Evolutionary conservation across 2,113 vertebrate genomes (phyloP).

Genomic region (Malurus alboscapulatus): DNA sequence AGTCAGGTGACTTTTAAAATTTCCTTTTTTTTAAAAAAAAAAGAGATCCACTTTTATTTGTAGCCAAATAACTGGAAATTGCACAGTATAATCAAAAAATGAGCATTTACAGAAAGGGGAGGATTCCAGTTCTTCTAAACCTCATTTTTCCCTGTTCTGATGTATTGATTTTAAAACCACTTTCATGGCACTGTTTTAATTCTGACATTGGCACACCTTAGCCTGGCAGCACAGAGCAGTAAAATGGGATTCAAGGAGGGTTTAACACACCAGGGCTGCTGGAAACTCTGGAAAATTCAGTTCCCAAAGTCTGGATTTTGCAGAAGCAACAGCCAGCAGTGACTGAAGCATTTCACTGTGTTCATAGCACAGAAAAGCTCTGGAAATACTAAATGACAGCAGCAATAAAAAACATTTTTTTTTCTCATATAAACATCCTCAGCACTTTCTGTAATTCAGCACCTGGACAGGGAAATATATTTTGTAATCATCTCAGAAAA

Average conservation of each 20-base stretch:
- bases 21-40: neutral
- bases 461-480: neutral
- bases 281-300: neutral
- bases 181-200: neutral
- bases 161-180: neutral
- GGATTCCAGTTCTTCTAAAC: neutral
- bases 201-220: neutral
- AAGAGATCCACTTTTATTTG: neutral
- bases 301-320: neutral
- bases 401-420: neutral
- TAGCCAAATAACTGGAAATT: neutral
- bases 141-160: neutral
- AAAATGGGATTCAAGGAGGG: neutral
- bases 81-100: neutral
- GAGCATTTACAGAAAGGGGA: neutral
- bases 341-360: rapidly evolving
- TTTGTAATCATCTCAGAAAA: neutral
- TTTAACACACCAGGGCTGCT: neutral
- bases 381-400: neutral
- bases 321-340: neutral
- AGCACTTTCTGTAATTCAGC: neutral
- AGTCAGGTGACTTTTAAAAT: neutral
- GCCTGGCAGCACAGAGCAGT: neutral
- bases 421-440: neutral
- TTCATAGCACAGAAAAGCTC: neutral